A percentile compares a stretch with the other conserved stretches of the same genome.
These are phyloP conservation scores for Theodoxus fluviatilis DNA, from an alignment of 2,888 invertebrate genomes.

Conservation along the genomic window DNA sequence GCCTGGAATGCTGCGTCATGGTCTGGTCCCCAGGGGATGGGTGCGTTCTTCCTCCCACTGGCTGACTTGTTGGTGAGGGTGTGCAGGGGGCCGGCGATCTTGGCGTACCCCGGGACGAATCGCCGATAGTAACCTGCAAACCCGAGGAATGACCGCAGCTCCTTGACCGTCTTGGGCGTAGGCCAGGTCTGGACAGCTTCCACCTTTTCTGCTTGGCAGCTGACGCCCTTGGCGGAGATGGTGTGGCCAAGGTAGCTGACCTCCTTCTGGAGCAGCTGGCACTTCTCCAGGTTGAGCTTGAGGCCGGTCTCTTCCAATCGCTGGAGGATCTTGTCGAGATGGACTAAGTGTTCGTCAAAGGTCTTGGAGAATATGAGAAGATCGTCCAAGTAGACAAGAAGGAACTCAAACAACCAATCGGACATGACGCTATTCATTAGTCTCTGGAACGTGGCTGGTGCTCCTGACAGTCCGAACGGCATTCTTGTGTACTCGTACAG, in stretches of 20 bases:
- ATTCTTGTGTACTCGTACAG: constrained; percentile 16
- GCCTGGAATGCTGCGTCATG: constrained; percentile 23
- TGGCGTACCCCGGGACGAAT: constrained; percentile 7
- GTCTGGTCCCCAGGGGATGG: constrained; percentile 12
- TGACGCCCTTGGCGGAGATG: constrained; percentile 31
- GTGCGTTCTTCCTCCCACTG: background rate
- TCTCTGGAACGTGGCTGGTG: constrained; percentile 22
- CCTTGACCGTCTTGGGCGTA: constrained; percentile 26
- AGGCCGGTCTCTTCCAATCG: constrained; percentile 28
- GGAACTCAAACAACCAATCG: constrained; percentile 19
- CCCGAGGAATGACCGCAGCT: constrained; percentile 26
- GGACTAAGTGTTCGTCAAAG: constrained; percentile 26
- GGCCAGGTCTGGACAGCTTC: constrained; percentile 28
- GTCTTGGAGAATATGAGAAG: constrained; percentile 20
- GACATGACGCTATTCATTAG: constrained; percentile 25
- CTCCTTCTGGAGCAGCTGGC: constrained; percentile 29
- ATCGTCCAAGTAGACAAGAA: constrained; percentile 23
- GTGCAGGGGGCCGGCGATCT: constrained; percentile 6
- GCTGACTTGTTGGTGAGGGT: background rate
- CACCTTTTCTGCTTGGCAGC: constrained; percentile 28
- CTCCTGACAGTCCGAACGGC: constrained; percentile 15
- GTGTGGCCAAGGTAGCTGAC: constrained; percentile 34
- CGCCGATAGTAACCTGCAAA: constrained; percentile 24
- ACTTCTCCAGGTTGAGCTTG: constrained; percentile 34
- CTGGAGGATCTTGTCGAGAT: constrained; percentile 26